Base-by-base conservation (phyloP, 2,797 vertebrate genomes). In the Cyprinodon diabolis region DNA sequence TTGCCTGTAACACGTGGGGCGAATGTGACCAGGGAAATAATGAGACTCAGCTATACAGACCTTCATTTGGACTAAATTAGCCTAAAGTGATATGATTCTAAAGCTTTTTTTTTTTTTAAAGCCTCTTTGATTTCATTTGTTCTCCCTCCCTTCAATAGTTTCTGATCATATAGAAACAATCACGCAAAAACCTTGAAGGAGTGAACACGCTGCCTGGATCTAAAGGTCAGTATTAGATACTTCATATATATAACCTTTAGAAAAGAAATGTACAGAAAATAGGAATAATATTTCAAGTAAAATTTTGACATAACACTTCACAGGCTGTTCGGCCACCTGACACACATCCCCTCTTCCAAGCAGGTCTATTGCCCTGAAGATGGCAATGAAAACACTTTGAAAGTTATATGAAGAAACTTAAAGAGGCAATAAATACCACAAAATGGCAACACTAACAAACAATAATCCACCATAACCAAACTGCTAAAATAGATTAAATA, bases 1-100 rank as follows among this genome's bases (percentile, higher is more conserved):
- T 92, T 89, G 90, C 79, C 92, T 89, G 86, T 71, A 48, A 83
- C 86, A 91, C 80, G 87, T 92, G 90, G 87, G 84, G 80, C 17
- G 87, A 89, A 83, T 17, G 82, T 84, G 91, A 88, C 89, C 88
- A 83, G 19, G 35, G 77, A 45, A 54, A 74, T 92, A 90, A 94
- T 92, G 84, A 85, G 86, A 92, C 87, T 86, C 75, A 80, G 78
- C 74, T 45, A 23, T 66, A 57, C 76, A 45, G 79, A 73, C 76
- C 74, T 82, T 80, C 82, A 81, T 21, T 78, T 66, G 51, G 68
- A 63, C 71, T 80, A 77, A 83, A 74, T 10, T 57, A 85, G 62
- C 37, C 1, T 15, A 3, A 15, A 17, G 8, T 10, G 30, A 60
- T 35, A 76, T 62, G 74, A 74, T 83, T 81, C 66, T 69, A 69